phyloP scores from a whole-genome alignment of 1,140 invertebrate genomes.

The Limonius californicus region DNA sequence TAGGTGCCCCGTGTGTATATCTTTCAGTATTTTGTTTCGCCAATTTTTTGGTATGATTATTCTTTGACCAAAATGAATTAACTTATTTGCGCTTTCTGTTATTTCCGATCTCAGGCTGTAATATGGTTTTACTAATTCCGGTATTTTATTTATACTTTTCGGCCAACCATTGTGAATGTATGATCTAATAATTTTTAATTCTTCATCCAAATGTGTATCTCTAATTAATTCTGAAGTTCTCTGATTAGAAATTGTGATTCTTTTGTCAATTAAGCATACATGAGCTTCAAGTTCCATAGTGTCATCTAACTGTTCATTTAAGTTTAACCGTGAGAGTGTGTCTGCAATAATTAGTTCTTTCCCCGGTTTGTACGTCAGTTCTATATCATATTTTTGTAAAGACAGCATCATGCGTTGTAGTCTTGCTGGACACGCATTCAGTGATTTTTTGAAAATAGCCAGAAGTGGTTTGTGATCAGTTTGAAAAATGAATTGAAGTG shows the following conservation, averaged over 20 bases:
- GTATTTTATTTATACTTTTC: slow-evolving; percentile 17
- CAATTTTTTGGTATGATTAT: slow-evolving; percentile 7
- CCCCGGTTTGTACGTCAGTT: slow-evolving; percentile 31
- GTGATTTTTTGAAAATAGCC: slow-evolving; percentile 32
- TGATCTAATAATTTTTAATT: slow-evolving; percentile 16
- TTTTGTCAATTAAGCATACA: slow-evolving; percentile 20
- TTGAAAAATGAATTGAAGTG: slow-evolving; percentile 28
- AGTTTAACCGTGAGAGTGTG: slow-evolving; percentile 35
- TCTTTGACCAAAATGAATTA: slow-evolving; percentile 20
- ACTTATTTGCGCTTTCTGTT: slow-evolving; percentile 15
- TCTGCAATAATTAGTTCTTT: slow-evolving; percentile 42
- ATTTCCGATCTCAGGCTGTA: slow-evolving; percentile 24
- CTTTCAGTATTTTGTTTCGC: slow-evolving; percentile 24
- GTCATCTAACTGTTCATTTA: slow-evolving; percentile 16
- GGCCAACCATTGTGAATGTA: slow-evolving; percentile 22
- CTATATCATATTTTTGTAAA: slow-evolving; percentile 32
- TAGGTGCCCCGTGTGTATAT: slow-evolving; percentile 25
- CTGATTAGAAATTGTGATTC: slow-evolving; percentile 20
- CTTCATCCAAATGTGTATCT: slow-evolving; percentile 15
- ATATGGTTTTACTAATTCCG: slow-evolving; percentile 20
- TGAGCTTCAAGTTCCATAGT: slow-evolving; percentile 20
- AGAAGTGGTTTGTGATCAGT: slow-evolving; percentile 40
- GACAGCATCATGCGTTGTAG: slow-evolving; percentile 28
- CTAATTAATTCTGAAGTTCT: slow-evolving; percentile 2
- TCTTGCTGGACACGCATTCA: slow-evolving; percentile 26